These are phyloP conservation scores for Pelusios castaneus DNA, from an alignment of 2,113 vertebrate species.

Conservation along the genomic window DNA sequence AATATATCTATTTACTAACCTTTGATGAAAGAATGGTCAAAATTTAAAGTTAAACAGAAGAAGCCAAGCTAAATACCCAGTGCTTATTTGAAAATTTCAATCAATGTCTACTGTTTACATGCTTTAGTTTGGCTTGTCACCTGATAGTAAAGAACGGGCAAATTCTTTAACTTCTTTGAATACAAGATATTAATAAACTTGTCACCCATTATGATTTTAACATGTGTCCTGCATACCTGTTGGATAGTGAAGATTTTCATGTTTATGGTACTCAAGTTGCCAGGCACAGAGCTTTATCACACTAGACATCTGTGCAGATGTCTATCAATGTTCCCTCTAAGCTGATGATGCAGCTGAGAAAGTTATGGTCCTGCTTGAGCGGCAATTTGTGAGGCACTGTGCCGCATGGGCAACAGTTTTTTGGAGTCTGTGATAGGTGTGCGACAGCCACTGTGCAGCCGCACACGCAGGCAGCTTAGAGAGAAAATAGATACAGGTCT, in stretches of 20 bases:
- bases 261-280: fast-evolving
- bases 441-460: no score
- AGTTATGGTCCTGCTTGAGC: no score
- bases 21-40: background rate
- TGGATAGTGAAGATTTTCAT: fast-evolving
- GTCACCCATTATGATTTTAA: fast-evolving
- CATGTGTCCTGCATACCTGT: fast-evolving
- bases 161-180: background rate
- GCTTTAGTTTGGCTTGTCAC: background rate
- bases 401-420: no score
- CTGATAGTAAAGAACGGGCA: background rate
- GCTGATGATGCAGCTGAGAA: no score
- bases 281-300: no score
- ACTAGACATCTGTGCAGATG: fast-evolving
- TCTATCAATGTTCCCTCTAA: no score
- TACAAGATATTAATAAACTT: fast-evolving
- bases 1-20: background rate
- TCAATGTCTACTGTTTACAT: no score
- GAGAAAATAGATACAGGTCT: no score
- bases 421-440: no score
- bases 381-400: no score
- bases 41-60: fast-evolving
- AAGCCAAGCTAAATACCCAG: background rate
- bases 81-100: background rate
- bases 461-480: no score